A percentile compares a stretch with the other conserved stretches of the same genome.
These are phyloP conservation scores for Spilarctia lutea DNA, from an alignment of 2,888 invertebrate species.

Conservation along the genomic window DNA sequence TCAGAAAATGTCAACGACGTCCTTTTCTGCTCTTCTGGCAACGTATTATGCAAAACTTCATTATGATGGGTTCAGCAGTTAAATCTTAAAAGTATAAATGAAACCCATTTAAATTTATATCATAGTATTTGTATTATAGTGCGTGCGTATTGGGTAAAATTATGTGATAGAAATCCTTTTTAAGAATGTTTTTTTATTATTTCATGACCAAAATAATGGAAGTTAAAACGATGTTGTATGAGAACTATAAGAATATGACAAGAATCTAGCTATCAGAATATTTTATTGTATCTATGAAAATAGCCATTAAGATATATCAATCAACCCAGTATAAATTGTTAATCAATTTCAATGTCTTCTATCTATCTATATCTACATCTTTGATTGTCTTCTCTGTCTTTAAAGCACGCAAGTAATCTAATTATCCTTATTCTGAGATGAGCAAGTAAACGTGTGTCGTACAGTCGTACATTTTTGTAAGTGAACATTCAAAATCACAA, in stretches of 20 bases:
- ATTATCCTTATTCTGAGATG: slow-evolving; percentile 42
- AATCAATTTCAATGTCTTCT: neutral
- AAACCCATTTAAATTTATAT: neutral
- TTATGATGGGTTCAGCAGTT: neutral
- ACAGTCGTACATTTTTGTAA: slow-evolving; percentile 51
- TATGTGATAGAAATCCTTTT: no score
- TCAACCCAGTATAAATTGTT: neutral
- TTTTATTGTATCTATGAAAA: no score
- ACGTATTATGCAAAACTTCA: neutral
- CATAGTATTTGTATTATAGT: no score
- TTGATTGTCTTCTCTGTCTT: no score
- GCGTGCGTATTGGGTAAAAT: no score
- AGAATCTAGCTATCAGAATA: no score
- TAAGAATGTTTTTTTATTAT: neutral
- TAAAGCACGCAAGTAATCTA: slow-evolving; percentile 30
- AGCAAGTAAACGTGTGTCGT: slow-evolving; percentile 37
- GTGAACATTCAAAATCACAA: slow-evolving; percentile 55
- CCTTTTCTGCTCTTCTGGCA: neutral
- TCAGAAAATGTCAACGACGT: neutral
- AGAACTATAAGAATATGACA: no score
- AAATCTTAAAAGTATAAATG: neutral
- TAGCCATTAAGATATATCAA: no score
- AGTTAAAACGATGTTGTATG: no score
- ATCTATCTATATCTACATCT: neutral
- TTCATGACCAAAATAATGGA: no score